A percentile compares a stretch with the other conserved stretches of the same genome.
phyloP scores from a whole-genome alignment of 2,888 invertebrate species.

The Asteroscopus sphinx region DNA sequence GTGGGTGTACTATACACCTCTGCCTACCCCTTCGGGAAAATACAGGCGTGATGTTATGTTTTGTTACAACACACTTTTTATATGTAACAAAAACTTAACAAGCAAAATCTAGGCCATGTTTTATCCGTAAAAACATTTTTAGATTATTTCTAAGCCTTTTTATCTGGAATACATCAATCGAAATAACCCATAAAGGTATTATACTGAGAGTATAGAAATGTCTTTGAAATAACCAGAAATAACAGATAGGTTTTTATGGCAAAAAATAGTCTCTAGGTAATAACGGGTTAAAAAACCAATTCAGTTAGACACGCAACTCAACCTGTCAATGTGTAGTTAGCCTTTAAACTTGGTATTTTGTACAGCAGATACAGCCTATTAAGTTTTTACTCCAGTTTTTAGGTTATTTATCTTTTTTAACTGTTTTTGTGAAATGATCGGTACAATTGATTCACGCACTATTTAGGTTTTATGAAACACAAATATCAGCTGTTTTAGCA shows the following conservation, averaged over 20 bases:
- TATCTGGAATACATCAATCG: constrained; percentile 6
- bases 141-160: constrained; percentile 19
- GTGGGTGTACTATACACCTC: too few relatives aligned
- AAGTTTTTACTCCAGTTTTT: constrained; percentile 30
- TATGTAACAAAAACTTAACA: constrained; percentile 18
- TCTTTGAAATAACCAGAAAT: too few relatives aligned
- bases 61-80: constrained; percentile 14
- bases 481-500: constrained; percentile 9
- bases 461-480: constrained; percentile 35
- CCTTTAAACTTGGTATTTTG: constrained; percentile 32
- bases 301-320: constrained; percentile 36
- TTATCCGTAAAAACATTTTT: constrained; percentile 15
- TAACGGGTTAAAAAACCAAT: constrained; percentile 34
- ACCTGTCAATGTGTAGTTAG: constrained; percentile 40
- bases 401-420: too few relatives aligned
- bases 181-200: too few relatives aligned
- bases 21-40: too few relatives aligned
- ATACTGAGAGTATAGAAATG: too few relatives aligned
- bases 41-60: too few relatives aligned
- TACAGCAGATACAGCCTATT: constrained; percentile 43
- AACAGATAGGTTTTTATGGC: constrained; percentile 13
- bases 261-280: constrained; percentile 35
- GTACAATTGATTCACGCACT: constrained; percentile 50
- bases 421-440: constrained; percentile 44
- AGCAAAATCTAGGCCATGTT: constrained; percentile 16